Percentiles rank a stretch among this genome's conserved stretches.
phyloP scores from a whole-genome alignment of 2,113 vertebrate species.

The Scolopax mira region DNA sequence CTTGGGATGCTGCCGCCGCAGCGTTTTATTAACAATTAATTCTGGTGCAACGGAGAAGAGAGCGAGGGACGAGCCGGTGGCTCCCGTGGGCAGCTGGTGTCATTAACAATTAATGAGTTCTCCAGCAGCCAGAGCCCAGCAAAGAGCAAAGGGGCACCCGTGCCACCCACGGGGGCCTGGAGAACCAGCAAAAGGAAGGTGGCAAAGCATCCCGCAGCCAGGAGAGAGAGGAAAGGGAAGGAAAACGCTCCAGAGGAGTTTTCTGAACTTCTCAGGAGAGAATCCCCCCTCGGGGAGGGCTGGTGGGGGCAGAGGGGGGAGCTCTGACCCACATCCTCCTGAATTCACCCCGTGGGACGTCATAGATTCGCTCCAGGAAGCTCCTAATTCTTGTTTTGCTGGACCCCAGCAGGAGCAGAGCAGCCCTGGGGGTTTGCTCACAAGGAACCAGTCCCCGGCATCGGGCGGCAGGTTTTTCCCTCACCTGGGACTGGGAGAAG shows the following conservation, averaged over 20 bases:
- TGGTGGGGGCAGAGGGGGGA: no score
- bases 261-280: not conserved
- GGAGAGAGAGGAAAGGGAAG: not conserved
- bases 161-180: not conserved
- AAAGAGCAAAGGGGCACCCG: not conserved
- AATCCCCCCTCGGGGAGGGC: not conserved
- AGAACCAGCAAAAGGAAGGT: not conserved
- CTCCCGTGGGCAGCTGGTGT: not conserved
- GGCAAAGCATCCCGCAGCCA: not conserved
- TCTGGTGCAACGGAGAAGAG: not conserved
- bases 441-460: no score
- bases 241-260: not conserved
- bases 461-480: not conserved
- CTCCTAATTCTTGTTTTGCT: no score
- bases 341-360: no score
- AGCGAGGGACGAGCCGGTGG: not conserved
- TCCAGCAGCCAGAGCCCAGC: not conserved
- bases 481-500: not conserved
- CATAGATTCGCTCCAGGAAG: no score
- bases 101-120: not conserved
- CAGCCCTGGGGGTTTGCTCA: not conserved
- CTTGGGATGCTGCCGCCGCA: not conserved
- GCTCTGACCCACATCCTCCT: not conserved
- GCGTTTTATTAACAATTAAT: not conserved
- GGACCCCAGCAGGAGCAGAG: not conserved